These are phyloP conservation scores for Microcebus lehilahytsara DNA, from an alignment of 2,113 vertebrate species.

Conservation along the genomic window DNA sequence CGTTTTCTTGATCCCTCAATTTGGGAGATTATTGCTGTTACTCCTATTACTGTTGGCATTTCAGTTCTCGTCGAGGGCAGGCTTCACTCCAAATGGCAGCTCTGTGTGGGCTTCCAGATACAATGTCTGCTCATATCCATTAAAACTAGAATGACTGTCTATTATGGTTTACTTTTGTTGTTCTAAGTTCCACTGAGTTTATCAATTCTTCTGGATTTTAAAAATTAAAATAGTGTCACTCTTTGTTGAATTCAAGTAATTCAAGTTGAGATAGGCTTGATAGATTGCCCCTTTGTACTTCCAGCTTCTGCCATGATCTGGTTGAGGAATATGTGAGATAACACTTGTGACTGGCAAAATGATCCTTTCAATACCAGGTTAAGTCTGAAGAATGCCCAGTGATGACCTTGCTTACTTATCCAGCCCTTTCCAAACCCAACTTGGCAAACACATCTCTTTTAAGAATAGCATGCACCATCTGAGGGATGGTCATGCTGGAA, in stretches of 20 bases:
- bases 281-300: not conserved
- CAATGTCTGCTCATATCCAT: not conserved
- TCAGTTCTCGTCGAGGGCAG: not conserved
- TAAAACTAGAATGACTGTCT: not conserved
- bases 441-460: not conserved
- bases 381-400: not conserved
- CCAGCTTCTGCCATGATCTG: not conserved
- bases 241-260: not conserved
- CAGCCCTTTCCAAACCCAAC: not conserved
- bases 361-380: not conserved
- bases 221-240: not conserved
- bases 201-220: not conserved
- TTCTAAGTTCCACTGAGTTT: not conserved
- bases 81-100: not conserved
- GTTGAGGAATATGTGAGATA: not conserved
- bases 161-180: not conserved
- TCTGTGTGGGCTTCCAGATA: too few species aligned
- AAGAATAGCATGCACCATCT: not conserved
- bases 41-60: not conserved
- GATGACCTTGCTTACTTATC: not conserved
- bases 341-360: not conserved
- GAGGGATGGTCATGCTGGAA: too few species aligned
- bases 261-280: not conserved
- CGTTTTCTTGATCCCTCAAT: fast-evolving
- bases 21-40: not conserved